A percentile compares a stretch with the other conserved stretches of the same genome.
Conservation (phyloP, 2,888 invertebrate species). For the Chaetogeoica ovagalla region DNA sequence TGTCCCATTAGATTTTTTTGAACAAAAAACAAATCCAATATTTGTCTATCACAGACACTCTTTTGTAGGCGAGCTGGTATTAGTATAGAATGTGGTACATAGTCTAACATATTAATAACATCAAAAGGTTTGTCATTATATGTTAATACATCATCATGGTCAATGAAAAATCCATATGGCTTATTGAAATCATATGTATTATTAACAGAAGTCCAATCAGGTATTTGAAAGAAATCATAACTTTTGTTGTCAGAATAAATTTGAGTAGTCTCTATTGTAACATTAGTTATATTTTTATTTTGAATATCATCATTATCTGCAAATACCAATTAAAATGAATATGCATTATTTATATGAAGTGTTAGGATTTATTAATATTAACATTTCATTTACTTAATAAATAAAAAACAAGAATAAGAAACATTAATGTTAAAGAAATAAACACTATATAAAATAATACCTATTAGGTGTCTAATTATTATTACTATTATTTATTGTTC, state of each 20-base stretch:
- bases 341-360: not conserved
- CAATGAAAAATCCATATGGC: slow-evolving; percentile 40
- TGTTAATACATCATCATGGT: slow-evolving; percentile 2
- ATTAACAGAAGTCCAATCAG: slow-evolving; percentile 37
- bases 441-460: too few species aligned
- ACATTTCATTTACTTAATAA: too few species aligned
- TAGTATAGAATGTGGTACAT: slow-evolving; percentile 38
- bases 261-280: not conserved
- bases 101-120: slow-evolving; percentile 31
- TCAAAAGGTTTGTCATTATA: slow-evolving; percentile 34
- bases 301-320: slow-evolving; percentile 8
- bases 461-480: too few species aligned
- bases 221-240: slow-evolving; percentile 37
- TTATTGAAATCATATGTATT: slow-evolving; percentile 38
- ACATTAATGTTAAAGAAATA: too few species aligned
- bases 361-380: too few species aligned
- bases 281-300: not conserved
- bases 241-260: slow-evolving; percentile 3
- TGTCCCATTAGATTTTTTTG: slow-evolving; percentile 35
- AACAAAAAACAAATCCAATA: slow-evolving; percentile 29
- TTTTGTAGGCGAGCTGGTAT: slow-evolving; percentile 38
- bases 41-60: slow-evolving; percentile 31
- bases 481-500: too few species aligned
- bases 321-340: slow-evolving; percentile 1
- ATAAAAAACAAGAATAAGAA: too few species aligned